Base-by-base conservation (phyloP, 2,113 vertebrate genomes). In the Epinephelus cyanopodus region DNA sequence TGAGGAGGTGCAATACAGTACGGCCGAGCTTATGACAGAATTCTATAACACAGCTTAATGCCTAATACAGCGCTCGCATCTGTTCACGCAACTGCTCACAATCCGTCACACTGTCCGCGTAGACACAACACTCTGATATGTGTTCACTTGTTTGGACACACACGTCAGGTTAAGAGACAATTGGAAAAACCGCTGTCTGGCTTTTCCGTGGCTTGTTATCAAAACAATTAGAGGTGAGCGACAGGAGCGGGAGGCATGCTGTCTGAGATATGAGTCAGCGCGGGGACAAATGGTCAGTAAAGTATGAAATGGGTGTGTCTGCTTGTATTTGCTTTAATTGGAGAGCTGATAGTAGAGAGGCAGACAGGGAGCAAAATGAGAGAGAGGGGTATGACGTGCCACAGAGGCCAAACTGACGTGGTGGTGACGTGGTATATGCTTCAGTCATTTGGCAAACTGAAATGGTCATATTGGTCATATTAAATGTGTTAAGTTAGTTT, bases 161-260 rank as follows among this genome's bases (percentile, higher is more conserved):
- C 18, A 17, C 58, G 54, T 66, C 53, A 73, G 37, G 39, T 77
- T 45, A 27, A 37, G 60, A 64, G 64, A 76, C 45, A 13, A 37
- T 9, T 2, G 3, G n/a, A 25, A 60, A 74, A 74, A 18, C n/a
- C 3, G 8, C 57, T 54, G n/a, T 45, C 63, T 77, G 23, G 19
- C 42, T 79, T 6, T 73, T 63, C 33, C 52, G 65, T 39, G 57
- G 45, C 11, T 66, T 42, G 65, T 67, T 66, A 69, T 81, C 29
- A 69, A 54, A 85, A 61, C 74, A 65, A 54, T 72, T 65, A 21
- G n/a, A 74, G 74, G 62, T 74, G 53, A 88, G 85, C 14, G 37
- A 42, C 37, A n/a, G 58, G 66, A 39, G 62, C 68, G 56, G 56
- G 39, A 70, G 19, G 8, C 74, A 76, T 39, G 54, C 33, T 47